Conservation (phyloP, 2,888 invertebrate genomes). For the Lasioglossum calceatum region DNA sequence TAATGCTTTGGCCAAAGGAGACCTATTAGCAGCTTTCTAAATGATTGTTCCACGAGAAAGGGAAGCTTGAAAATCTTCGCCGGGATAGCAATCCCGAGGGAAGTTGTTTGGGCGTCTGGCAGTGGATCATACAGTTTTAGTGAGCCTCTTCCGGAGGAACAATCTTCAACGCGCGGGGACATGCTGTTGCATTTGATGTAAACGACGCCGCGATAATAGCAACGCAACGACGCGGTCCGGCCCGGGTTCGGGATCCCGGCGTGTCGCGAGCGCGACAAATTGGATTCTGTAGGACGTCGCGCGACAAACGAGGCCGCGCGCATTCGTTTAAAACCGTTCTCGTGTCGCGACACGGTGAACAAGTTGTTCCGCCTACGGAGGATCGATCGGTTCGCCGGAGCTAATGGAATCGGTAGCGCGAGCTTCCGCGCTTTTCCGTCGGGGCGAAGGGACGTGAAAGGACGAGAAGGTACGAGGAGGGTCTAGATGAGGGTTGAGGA, state of each 20-base stretch:
- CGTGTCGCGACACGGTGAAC: conserved; percentile 1
- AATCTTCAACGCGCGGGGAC: too few relatives aligned
- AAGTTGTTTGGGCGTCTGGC: too few relatives aligned
- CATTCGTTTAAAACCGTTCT: conserved; percentile 20
- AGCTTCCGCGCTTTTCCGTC: background rate
- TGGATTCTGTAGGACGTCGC: conserved; percentile 8
- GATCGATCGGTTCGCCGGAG: conserved; percentile 15
- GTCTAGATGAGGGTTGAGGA: background rate
- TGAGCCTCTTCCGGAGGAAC: background rate
- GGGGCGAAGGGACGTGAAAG: background rate
- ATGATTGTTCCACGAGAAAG: too few relatives aligned
- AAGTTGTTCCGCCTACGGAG: conserved; percentile 15
- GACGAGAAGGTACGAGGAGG: background rate
- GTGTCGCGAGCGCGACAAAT: background rate
- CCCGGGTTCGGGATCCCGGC: background rate
- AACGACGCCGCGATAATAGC: too few relatives aligned
- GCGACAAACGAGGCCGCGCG: conserved; percentile 4
- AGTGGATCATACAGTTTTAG: too few relatives aligned
- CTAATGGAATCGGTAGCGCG: conserved; percentile 17
- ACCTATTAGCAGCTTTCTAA: too few relatives aligned
- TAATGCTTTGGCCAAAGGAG: too few relatives aligned
- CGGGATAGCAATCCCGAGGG: too few relatives aligned
- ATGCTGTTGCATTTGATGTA: background rate
- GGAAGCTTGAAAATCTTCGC: too few relatives aligned
- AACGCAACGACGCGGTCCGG: background rate